Conservation (phyloP, 2,113 vertebrate genomes). For the Lycocorax pyrrhopterus region DNA sequence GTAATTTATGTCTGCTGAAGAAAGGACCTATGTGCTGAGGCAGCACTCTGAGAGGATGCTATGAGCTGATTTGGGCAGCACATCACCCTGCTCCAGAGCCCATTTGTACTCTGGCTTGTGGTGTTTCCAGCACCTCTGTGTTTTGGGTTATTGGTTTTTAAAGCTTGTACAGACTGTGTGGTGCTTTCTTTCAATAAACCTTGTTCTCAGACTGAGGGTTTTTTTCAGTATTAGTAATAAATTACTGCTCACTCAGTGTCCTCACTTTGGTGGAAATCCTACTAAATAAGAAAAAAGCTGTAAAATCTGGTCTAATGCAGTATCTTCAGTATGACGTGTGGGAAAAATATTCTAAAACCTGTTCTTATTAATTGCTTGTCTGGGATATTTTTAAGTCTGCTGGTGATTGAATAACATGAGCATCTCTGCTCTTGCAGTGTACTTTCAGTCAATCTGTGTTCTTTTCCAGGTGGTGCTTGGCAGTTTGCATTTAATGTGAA, state of each 20-base stretch:
- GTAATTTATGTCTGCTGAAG: neutral
- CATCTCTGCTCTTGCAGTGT: neutral
- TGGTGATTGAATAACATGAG: neutral
- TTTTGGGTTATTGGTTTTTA: neutral
- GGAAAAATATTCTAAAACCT: neutral
- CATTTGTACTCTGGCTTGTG: fast-evolving
- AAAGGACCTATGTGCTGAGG: neutral
- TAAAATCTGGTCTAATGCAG: neutral
- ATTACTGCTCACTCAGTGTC: neutral
- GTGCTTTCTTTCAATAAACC: neutral
- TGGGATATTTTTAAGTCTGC: neutral
- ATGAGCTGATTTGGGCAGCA: neutral
- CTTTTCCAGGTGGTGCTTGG: constrained; percentile 88
- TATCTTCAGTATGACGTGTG: fast-evolving
- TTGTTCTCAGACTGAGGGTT: fast-evolving
- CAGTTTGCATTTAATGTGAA: constrained; percentile 97
- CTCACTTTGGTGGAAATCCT: neutral
- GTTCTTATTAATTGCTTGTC: neutral
- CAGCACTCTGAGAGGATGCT: neutral
- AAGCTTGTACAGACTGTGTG: neutral
- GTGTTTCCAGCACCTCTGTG: neutral
- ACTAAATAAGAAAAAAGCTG: neutral
- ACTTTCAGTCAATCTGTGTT: neutral
- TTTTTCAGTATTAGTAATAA: neutral
- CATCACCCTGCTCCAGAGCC: neutral